Conservation (phyloP, 2,797 vertebrate genomes). For the Manis crassicaudata region DNA sequence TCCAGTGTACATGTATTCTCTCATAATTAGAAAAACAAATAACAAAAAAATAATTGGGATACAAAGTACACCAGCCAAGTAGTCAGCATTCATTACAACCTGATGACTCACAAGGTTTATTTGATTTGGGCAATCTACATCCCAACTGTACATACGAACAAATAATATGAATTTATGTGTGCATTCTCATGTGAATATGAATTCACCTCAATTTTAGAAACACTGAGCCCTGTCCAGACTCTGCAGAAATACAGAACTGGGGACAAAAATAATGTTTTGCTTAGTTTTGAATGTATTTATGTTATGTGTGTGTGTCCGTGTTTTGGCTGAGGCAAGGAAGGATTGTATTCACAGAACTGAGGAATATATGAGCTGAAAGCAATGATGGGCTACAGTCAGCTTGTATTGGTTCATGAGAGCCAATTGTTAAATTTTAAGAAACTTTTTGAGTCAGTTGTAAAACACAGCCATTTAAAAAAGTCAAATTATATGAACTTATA, state of each 20-base stretch:
- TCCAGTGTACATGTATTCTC: not conserved
- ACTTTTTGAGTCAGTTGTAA: not conserved
- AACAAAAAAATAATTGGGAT: conserved; percentile 23
- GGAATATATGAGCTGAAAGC: conserved; percentile 10
- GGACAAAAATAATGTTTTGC: not conserved
- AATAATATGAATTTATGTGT: not conserved
- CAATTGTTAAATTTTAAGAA: conserved; percentile 31
- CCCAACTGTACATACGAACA: not conserved
- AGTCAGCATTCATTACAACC: not conserved
- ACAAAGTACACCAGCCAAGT: not conserved
- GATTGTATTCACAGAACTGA: conserved; percentile 47
- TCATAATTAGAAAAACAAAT: conserved; percentile 54
- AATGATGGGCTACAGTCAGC: not conserved
- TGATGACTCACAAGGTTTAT: not conserved
- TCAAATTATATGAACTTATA: not conserved
- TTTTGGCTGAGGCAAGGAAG: not conserved
- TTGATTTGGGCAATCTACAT: not conserved
- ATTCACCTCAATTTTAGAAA: conserved; percentile 13
- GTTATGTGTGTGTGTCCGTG: not conserved
- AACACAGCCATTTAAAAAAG: not conserved
- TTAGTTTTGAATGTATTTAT: not conserved
- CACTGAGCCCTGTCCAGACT: not conserved
- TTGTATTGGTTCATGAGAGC: not conserved
- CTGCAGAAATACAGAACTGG: not conserved
- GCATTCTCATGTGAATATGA: not conserved